These are phyloP conservation scores for Cavia porcellus DNA, from an alignment of 2,113 vertebrate genomes.

Conservation along the genomic window DNA sequence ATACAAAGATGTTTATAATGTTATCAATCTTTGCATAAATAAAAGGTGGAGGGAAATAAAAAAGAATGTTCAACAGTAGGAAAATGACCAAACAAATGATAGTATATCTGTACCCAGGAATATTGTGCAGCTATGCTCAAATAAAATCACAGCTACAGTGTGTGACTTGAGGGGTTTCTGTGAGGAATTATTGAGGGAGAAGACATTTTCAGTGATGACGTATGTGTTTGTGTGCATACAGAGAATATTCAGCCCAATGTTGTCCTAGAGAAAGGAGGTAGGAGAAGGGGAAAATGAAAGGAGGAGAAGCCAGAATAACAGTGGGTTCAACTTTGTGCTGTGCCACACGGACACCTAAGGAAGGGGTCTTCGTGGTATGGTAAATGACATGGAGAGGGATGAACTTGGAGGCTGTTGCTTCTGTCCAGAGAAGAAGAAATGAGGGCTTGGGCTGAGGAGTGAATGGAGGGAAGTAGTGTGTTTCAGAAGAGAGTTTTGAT, in stretches of 20 bases:
- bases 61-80: not conserved
- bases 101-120: not conserved
- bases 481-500: not conserved
- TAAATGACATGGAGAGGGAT: not conserved
- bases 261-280: not conserved
- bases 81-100: not conserved
- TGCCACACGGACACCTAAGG: not conserved
- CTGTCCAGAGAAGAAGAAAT: not conserved
- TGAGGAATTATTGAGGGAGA: not conserved
- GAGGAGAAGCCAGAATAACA: not conserved
- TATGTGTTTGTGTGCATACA: not conserved
- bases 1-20: not conserved
- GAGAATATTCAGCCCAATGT: not conserved
- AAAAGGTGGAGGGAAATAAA: not conserved
- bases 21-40: not conserved
- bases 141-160: not conserved
- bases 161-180: not conserved
- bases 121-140: not conserved
- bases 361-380: not conserved
- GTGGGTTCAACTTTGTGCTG: not conserved
- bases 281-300: not conserved
- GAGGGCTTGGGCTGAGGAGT: not conserved
- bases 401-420: no score
- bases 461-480: not conserved
- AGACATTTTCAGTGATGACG: not conserved